Base-by-base conservation (phyloP, 2,797 vertebrate genomes). In the Sebastes vulpes region DNA sequence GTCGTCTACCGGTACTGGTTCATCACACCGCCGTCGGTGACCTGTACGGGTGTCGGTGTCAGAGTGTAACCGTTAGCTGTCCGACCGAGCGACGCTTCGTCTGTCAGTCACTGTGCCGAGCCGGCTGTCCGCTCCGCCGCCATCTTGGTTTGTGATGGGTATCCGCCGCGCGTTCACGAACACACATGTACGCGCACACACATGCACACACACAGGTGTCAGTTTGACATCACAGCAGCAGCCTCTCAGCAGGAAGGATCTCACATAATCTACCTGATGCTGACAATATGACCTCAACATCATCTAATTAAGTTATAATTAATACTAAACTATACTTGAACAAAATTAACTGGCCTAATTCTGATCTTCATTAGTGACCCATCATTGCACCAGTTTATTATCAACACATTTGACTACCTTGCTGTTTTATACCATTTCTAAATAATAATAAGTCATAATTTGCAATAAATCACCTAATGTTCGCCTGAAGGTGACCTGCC, bases 91-190 rank as follows among this genome's bases (percentile, higher is more conserved):
- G 71, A 79, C 21, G 70, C 74, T 65, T 58, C 71, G 52, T 65
- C 83, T 38, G 85, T 89, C 91, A 82, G 75, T 90, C 91, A 85
- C 46, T 23, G 81, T 2, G 76, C 56, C 28, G 88, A 65, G 83
- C 92, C 94, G 92, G 90, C 86, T 89, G 86, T 80, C 75, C 85
- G 90, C 90, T 80, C 73, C 75, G 89, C 80, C 91, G 94, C 94
- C 94, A 95, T 95, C 88, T 95, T 95, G 93, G 79, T 87, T 59
- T 93, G 87, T 91, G 89, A 90, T 93, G 91, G 60, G 84, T 89
- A 82, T 79, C 90, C 74, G 81, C 75, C 23, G 61, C 32, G 35
- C 46, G 59, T 21, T 20, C 20, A 5, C 32, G 4, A 5, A 9
- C 53, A 29, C 53, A 7, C 66, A 7, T 46, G 42, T 48, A 11